Evolutionary conservation across 2,113 vertebrate species (phyloP).

Genomic region (Monarcha castaneiventris): DNA sequence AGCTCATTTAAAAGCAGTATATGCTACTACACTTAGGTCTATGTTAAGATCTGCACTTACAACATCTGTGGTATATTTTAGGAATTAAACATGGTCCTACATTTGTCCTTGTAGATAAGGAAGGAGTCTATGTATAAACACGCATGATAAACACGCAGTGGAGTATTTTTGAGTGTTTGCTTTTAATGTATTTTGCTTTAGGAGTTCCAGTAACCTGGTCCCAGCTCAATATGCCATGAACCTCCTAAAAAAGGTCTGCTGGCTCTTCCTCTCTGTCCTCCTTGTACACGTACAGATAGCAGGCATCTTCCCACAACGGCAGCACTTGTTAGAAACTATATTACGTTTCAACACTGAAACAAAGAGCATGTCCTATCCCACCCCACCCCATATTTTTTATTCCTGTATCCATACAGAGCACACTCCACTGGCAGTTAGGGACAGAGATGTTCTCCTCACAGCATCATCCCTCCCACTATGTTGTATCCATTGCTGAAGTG

Average conservation of each 20-base stretch:
- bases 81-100: neutral
- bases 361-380: neutral
- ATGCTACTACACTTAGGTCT: neutral
- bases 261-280: neutral
- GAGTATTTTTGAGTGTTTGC: neutral
- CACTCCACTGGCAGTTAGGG: accelerated
- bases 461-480: neutral
- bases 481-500: neutral
- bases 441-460: neutral
- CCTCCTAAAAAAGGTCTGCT: neutral
- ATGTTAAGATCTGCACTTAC: neutral
- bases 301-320: neutral
- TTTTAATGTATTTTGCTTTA: neutral
- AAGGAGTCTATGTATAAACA: neutral
- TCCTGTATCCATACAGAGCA: accelerated
- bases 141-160: neutral
- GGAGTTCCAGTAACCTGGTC: neutral
- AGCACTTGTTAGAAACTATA: neutral
- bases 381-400: accelerated
- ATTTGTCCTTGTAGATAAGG: neutral
- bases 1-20: neutral
- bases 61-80: neutral
- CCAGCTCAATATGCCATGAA: neutral
- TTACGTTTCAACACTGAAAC: neutral
- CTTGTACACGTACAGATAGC: neutral